phyloP scores from a whole-genome alignment of 2,888 invertebrate species.

The Epirrhoe alternata region DNA sequence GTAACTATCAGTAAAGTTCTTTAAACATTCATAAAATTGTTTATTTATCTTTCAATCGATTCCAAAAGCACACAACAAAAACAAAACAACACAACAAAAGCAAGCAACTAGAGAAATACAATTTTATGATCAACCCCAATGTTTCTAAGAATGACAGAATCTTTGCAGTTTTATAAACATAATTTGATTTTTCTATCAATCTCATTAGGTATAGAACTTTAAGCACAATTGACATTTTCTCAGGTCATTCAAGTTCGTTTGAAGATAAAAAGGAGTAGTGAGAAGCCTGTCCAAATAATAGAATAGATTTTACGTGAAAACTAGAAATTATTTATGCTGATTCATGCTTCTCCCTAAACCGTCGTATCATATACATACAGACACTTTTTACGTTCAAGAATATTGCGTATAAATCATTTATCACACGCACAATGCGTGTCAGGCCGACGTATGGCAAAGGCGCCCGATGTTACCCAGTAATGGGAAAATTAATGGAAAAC shows the following conservation, averaged over 20 bases:
- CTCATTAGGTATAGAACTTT: too few relatives aligned
- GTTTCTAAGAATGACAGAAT: neutral
- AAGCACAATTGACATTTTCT: too few relatives aligned
- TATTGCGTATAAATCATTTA: constrained; percentile 80
- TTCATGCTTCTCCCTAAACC: constrained; percentile 41
- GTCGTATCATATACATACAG: constrained; percentile 49
- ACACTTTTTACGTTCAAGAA: constrained; percentile 69
- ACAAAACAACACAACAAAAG: too few relatives aligned
- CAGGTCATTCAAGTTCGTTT: too few relatives aligned
- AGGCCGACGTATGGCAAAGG: constrained; percentile 74
- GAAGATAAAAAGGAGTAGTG: too few relatives aligned
- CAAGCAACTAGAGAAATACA: too few relatives aligned
- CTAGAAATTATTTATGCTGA: constrained; percentile 25
- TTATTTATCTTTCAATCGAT: too few relatives aligned
- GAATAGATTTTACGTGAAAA: neutral
- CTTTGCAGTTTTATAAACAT: too few relatives aligned
- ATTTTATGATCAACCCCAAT: neutral
- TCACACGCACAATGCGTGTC: constrained; percentile 81
- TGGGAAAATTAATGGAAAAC: constrained; percentile 77
- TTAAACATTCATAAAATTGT: too few relatives aligned
- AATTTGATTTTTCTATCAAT: too few relatives aligned
- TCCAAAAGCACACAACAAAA: too few relatives aligned
- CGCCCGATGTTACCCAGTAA: constrained; percentile 73
- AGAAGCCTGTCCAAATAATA: too few relatives aligned
- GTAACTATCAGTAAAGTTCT: neutral